Base-by-base conservation (phyloP, 2,797 vertebrate species). In the Hydrolagus colliei region DNA sequence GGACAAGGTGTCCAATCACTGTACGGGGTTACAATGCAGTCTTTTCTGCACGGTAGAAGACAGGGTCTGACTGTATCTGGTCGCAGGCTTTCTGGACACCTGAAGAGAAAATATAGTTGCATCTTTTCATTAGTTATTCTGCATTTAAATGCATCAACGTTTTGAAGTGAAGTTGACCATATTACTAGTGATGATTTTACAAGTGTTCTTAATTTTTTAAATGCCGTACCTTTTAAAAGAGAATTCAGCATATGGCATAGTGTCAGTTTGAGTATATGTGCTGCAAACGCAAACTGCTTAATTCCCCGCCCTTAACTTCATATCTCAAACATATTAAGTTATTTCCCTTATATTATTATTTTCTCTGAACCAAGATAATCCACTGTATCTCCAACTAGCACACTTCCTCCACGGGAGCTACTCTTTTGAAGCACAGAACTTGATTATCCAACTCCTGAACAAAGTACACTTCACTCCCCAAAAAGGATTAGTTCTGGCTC, bases 61-160 rank as follows among this genome's bases (percentile, higher is more conserved):
- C 98, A 99, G 0, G 95, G 94, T 41, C 95, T 93, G 90, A 99
- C 93, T 0, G 97, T 96, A 90, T 93, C 95, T 84, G 98, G 98
- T 5, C 98, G 95, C 80, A 98, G 96, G 84, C 92, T 95, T 87
- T 99, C 97, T 86, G 97, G 98, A 91, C 98, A 99, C 89, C 98
- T 99, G 76, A 85, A 86, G 87, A 87, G 88, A 86, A 59, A 12
- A 86, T 86, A 87, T 4, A 1, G 41, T 52, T 52, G 41, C 1
- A n/a, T 32, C 18, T 0, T 67, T 84, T 68, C n/a, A 35, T 41
- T 84, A 84, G 7, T 9, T 82, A 1, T 41, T 84, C 18, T 20
- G 67, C 41, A 35, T 16, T 9, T 0, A 27, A 41, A 35, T 9
- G 1, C 35, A 35, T 35, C 61, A 6, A 67, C 32, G 35, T 82